These are phyloP conservation scores for Nephotettix cincticeps DNA, from an alignment of 1,140 invertebrate species.

Conservation along the genomic window DNA sequence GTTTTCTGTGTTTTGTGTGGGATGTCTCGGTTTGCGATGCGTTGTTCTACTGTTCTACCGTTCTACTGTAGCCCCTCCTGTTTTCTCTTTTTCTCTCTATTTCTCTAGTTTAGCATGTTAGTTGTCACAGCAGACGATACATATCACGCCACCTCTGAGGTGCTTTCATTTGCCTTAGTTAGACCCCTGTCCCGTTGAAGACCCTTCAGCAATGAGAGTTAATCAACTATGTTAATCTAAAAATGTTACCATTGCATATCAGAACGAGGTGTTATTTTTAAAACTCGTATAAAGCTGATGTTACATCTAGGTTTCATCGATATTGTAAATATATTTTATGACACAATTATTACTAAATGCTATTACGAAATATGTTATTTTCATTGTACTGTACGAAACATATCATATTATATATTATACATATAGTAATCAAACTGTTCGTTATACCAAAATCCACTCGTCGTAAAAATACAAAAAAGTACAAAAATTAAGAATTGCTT, in stretches of 20 bases:
- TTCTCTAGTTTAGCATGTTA: constrained; percentile 9
- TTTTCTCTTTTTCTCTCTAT: not conserved
- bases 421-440: constrained; percentile 28
- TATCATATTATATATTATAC: constrained; percentile 28
- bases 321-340: constrained; percentile 22
- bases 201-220: constrained; percentile 13
- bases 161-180: constrained; percentile 10
- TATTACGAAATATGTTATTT: constrained; percentile 26
- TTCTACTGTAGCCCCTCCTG: too few relatives aligned
- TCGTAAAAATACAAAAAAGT: constrained; percentile 26
- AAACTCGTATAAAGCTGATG: constrained; percentile 10
- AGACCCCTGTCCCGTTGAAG: not conserved
- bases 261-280: constrained; percentile 3
- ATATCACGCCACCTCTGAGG: constrained; percentile 1
- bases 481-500: constrained; percentile 20
- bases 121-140: not conserved
- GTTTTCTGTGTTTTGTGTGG: not conserved
- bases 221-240: not conserved
- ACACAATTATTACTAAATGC: constrained; percentile 25
- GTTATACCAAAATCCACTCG: constrained; percentile 28
- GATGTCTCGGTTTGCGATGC: not conserved
- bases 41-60: too few relatives aligned
- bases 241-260: constrained; percentile 7
- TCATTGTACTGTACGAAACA: constrained; percentile 27
- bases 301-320: constrained; percentile 16